Evolutionary conservation across 2,113 vertebrate genomes (phyloP), one percentile per base, ranked within the genome.

Genomic region (Callipepla squamata): DNA sequence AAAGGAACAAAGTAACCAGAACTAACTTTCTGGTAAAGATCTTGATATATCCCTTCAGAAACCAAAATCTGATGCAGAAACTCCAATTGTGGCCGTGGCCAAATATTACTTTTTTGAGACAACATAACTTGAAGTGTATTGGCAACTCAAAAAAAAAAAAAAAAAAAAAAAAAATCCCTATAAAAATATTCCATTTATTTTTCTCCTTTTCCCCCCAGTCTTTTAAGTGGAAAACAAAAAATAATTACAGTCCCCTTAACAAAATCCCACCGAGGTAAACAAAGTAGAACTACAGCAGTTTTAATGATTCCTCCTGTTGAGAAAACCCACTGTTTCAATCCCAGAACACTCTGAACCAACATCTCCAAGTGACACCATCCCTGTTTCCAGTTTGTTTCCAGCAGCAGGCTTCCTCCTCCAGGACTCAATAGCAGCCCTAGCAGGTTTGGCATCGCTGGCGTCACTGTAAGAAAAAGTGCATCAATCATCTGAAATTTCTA

Each of bases 221-320:
- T 50, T 25, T 45, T 91, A 62, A 18, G 63, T 34, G 38, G 79
- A 83, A 90, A 91, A 50, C 47, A 90, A 83, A 63, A 77, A 87
- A 73, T 66, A 91, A 87, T 59, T 70, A 45, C 13, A 13, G 82
- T 89, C 6, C n/a, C 4, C 3, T 32, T 25, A 34, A 93, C 63
- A 82, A 89, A 95, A 93, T 61, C 36, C 32, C 80, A 53, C 45
- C 53, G 32, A 78, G 74, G 34, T 77, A 85, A 92, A 84, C 77
- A 75, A 81, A 90, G 34, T 25, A 15, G 17, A 92, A 80, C 68
- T 74, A 78, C 17, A 63, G 40, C 61, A 75, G 42, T 75, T 96
- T 78, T 51, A 91, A 26, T 91, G 62, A 63, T 55, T 88, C 28
- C 20, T 83, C 42, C 42, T 26, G 8, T 86, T 78, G 9, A 88